phyloP scores from a whole-genome alignment of 2,888 invertebrate species.

The Danaus chrysippus region DNA sequence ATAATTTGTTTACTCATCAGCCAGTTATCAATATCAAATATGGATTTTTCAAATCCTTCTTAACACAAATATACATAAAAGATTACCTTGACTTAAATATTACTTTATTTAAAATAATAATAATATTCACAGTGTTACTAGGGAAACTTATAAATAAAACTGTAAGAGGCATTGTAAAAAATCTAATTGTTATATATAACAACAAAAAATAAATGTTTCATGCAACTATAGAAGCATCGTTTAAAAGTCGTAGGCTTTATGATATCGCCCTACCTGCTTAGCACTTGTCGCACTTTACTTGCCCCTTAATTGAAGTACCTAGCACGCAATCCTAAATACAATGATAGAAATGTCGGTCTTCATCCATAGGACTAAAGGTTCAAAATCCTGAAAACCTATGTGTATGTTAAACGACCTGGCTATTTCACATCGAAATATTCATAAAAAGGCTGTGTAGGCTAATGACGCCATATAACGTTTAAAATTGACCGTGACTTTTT shows the following conservation, averaged over 20 bases:
- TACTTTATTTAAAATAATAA: too few species aligned
- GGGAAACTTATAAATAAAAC: too few species aligned
- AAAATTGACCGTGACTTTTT: slow-evolving; percentile 5
- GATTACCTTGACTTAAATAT: too few species aligned
- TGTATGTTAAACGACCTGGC: slow-evolving; percentile 53
- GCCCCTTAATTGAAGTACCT: slow-evolving; percentile 71
- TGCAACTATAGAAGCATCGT: slow-evolving; percentile 49
- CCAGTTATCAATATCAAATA: too few species aligned
- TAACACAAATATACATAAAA: too few species aligned
- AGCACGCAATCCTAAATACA: slow-evolving; percentile 56
- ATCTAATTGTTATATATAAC: slow-evolving; percentile 19
- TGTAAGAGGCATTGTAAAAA: neutral
- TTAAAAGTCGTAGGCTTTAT: slow-evolving; percentile 67
- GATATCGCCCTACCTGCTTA: slow-evolving; percentile 68
- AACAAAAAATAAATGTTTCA: slow-evolving; percentile 22
- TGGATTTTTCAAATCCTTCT: too few species aligned
- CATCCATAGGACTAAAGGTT: slow-evolving; percentile 40
- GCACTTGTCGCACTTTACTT: slow-evolving; percentile 67
- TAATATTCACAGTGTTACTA: too few species aligned
- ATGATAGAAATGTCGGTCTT: slow-evolving; percentile 59
- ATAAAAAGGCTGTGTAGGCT: slow-evolving; percentile 51
- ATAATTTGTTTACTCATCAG: too few species aligned
- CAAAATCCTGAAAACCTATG: slow-evolving; percentile 48
- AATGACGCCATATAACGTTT: slow-evolving; percentile 27
- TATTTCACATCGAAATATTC: slow-evolving; percentile 60